Base-by-base conservation (phyloP, 2,888 invertebrate species). In the Tridacna gigas region DNA sequence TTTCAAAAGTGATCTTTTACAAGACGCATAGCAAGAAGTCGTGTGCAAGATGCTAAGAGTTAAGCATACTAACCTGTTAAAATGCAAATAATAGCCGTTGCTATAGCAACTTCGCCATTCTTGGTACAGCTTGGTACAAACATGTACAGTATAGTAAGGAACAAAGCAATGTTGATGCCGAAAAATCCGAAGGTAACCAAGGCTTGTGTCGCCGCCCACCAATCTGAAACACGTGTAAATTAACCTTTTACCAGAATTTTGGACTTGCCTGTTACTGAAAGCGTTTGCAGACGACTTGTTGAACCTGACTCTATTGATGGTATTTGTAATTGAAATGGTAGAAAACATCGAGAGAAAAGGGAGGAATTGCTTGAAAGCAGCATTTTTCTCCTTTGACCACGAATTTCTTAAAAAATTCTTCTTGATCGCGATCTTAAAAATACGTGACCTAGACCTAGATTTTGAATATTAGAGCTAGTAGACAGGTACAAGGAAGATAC, bases 131-230 rank as follows among this genome's bases (percentile, higher is more conserved):
- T 82, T 0, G 74, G 74, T 22, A 87, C 84, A 83, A 89, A 91
- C 65, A 90, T 85, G 77, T 86, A 87, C 13, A 90, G 85, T 13
- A 89, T 80, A 5, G 90, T 47, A 13, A 90, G 65, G 65, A 89
- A 79, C 15, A 85, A 82, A 0, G 89, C 83, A 0, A 89, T 80
- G 66, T 88, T 84, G 74, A 89, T 89, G 7, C 90, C 90, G 71
- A 90, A 79, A 77, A 91, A 89, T 20, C 90, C 91, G 56, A 91
- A 86, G 5, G 83, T 86, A 20, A 88, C 86, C 26, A 89, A 80
- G 0, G 90, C 90, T 69, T 91, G 91, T 2, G 84, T 74, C 9
- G 88, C 89, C 0, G 89, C 91, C 56, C 65, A 88, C 90, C 90
- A 91, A 47, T 88, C 91, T 91, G 86, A 22, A 81, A 83, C 18